Evolutionary conservation across 2,113 vertebrate genomes (phyloP).

Genomic region (Callorhinus ursinus): DNA sequence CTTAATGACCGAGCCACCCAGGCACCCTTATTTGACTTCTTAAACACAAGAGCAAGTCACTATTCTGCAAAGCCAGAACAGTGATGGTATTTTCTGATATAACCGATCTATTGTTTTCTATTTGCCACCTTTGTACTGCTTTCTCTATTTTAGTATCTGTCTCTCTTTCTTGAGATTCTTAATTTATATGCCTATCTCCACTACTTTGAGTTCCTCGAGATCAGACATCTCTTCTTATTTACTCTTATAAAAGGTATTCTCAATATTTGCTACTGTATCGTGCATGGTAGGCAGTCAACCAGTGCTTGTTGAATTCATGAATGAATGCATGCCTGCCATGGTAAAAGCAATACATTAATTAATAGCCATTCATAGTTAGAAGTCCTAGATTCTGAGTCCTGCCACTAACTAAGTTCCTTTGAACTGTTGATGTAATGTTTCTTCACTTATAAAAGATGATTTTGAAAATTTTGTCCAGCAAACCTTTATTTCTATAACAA

Average conservation of each 20-base stretch:
- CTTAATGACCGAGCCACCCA: not conserved
- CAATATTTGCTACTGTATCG: not conserved
- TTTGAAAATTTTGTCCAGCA: not conserved
- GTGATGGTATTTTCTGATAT: not conserved
- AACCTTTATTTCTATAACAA: not conserved
- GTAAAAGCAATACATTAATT: not conserved
- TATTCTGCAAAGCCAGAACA: not conserved
- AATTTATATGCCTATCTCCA: not conserved
- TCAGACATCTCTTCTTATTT: not conserved
- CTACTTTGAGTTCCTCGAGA: not conserved
- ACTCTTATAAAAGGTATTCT: not conserved
- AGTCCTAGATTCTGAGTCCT: not conserved
- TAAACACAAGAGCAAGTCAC: not conserved
- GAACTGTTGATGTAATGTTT: not conserved
- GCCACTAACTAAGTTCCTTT: not conserved
- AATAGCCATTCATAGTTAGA: not conserved
- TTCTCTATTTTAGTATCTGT: not conserved
- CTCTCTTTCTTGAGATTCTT: not conserved
- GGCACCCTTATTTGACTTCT: not conserved
- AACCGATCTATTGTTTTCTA: not conserved
- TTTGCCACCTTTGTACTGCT: not conserved
- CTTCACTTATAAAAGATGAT: not conserved
- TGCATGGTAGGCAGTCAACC: not conserved
- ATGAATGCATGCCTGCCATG: not conserved
- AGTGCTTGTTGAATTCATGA: not conserved